Percentiles rank a stretch among this genome's conserved stretches.
phyloP scores from a whole-genome alignment of 2,888 invertebrate genomes.

The Drosophila falleni region DNA sequence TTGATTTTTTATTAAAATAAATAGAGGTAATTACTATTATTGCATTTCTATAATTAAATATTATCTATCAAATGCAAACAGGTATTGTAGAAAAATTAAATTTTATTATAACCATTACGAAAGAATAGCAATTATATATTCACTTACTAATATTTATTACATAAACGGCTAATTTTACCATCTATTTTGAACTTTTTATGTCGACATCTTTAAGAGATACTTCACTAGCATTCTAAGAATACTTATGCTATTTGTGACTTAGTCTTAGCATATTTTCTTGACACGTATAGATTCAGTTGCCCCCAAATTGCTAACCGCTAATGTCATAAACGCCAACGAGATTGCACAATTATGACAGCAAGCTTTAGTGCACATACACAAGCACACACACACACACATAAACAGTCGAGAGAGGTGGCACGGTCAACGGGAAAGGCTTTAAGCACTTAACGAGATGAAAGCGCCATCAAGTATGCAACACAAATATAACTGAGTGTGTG shows the following conservation, averaged over 20 bases:
- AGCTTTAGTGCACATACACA: conserved; percentile 38
- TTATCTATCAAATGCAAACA: too few species aligned
- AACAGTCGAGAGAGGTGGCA: conserved; percentile 2
- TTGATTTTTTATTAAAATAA: too few species aligned
- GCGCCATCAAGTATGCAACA: conserved; percentile 75
- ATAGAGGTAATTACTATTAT: too few species aligned
- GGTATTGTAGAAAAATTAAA: too few species aligned
- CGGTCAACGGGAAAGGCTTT: conserved; percentile 63
- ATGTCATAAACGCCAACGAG: conserved; percentile 68
- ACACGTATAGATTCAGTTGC: conserved; percentile 26
- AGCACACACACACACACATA: not conserved
- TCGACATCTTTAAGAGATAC: not conserved
- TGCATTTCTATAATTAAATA: too few species aligned
- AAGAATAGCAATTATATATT: too few species aligned
- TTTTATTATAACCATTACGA: too few species aligned
- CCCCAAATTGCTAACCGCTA: conserved; percentile 64
- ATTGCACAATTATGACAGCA: conserved; percentile 73
- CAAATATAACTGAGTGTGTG: conserved; percentile 46
- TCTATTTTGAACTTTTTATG: not conserved
- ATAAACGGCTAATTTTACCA: not conserved
- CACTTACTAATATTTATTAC: not conserved
- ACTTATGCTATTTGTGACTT: not conserved
- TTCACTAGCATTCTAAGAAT: too few species aligned
- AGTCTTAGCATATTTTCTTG: not conserved
- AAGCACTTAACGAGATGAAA: conserved; percentile 79